These are phyloP conservation scores for Drosophila murphyi DNA, from an alignment of 1,140 invertebrate genomes.

Conservation along the genomic window DNA sequence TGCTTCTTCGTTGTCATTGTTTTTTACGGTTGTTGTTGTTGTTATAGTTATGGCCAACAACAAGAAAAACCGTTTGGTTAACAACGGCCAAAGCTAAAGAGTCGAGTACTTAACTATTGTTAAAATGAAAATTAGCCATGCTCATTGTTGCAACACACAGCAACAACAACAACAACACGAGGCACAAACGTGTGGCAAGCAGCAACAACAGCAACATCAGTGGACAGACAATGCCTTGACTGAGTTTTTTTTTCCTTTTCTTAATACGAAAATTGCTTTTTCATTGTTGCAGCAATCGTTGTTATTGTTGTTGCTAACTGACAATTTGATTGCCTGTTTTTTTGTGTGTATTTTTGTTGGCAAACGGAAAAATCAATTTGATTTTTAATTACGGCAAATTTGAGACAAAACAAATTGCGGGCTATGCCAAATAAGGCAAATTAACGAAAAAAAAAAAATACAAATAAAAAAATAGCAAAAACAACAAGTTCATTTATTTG, in stretches of 20 bases:
- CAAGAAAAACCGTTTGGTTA: constrained; percentile 55
- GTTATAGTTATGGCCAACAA: constrained; percentile 30
- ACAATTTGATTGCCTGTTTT: constrained; percentile 63
- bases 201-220: constrained; percentile 53
- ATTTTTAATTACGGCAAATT: constrained; percentile 81
- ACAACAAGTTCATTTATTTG: constrained; percentile 42
- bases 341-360: constrained; percentile 36
- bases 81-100: constrained; percentile 65
- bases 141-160: constrained; percentile 78
- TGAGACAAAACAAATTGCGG: constrained; percentile 75
- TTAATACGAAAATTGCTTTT: constrained; percentile 76
- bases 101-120: constrained; percentile 75
- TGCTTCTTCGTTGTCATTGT: constrained; percentile 38
- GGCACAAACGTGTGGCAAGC: constrained; percentile 75
- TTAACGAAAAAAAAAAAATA: constrained; percentile 48
- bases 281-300: constrained; percentile 71
- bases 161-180: constrained; percentile 58
- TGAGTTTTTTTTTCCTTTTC: constrained; percentile 57
- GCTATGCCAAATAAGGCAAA: constrained; percentile 68
- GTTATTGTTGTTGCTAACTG: constrained; percentile 50
- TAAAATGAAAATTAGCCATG: constrained; percentile 80
- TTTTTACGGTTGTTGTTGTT: constrained; percentile 34
- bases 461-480: constrained; percentile 40
- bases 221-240: constrained; percentile 73
- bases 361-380: constrained; percentile 72